Evolutionary conservation across 1,140 invertebrate species (phyloP), one percentile per base, ranked within the genome.

Genomic region (Bombus cullumanus): DNA sequence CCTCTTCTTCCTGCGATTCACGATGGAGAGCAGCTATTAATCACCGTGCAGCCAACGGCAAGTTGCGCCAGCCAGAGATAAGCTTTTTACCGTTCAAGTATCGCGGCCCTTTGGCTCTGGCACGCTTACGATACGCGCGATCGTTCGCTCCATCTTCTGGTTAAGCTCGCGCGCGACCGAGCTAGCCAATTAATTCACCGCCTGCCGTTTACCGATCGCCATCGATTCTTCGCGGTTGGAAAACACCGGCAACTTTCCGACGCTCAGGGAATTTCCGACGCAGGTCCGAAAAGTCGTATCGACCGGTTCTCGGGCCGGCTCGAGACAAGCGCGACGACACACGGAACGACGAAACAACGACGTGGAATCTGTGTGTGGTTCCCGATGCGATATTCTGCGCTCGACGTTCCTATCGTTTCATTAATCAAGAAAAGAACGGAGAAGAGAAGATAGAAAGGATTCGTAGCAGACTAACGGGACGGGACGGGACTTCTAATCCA

Each of bases 71-170:
- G 69, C 62, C 64, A 71, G 85, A 83, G 88, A 89, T 90, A 90
- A 90, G 81, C 34, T 88, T 89, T 90, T 90, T 89, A 86, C 59
- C 72, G 82, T 76, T n/a, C 22, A 53, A 87, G 81, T 85, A 85
- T 86, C 74, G 62, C 75, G 68, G 43, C 43, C 64, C 47, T 79
- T 62, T 39, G 74, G 34, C 71, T 34, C 37, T 41, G 76, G 41
- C 41, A 81, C 53, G n/a, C 34, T 74, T 43, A 34, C 77, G 75
- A n/a, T 85, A 72, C 68, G 41, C 73, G 34, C 28, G 66, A 74
- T 57, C 47, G 31, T 28, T 72, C 41, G 37, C 73, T 34, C 12
- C 18, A 18, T 62, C 57, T 15, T 18, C 31, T 72, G 31, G n/a
- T n/a, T n/a, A 43, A 43, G 47, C 28, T 10, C 12, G n/a, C 18